phyloP scores from a whole-genome alignment of 2,113 vertebrate species.

The Trematocara stigmaticum region DNA sequence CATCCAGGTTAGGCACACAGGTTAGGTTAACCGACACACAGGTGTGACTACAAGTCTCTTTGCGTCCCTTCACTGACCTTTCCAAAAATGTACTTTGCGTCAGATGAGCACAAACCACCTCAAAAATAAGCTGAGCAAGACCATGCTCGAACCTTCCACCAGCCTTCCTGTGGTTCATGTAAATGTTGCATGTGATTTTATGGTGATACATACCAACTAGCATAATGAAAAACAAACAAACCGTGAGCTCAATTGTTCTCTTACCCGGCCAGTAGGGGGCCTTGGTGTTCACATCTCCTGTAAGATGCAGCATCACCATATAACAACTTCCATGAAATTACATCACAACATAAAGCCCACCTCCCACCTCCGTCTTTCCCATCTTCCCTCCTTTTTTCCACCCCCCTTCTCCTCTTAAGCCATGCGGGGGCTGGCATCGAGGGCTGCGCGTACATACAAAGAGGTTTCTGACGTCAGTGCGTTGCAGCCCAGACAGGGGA shows the following conservation, averaged over 20 bases:
- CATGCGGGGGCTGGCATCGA: slow-evolving; percentile 38
- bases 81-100: not conserved
- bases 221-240: not conserved
- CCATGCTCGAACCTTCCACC: not conserved
- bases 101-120: not conserved
- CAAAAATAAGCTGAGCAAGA: not conserved
- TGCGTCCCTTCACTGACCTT: not conserved
- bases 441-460: slow-evolving; percentile 17
- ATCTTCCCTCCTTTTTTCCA: not conserved
- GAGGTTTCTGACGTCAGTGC: slow-evolving; percentile 46
- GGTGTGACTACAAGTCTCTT: not conserved
- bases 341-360: slow-evolving; percentile 50
- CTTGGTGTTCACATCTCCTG: not conserved
- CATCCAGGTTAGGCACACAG: not conserved
- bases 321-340: slow-evolving; percentile 47
- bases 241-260: not conserved
- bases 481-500: slow-evolving; percentile 34
- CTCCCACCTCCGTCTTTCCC: not conserved
- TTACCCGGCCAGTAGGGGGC: slow-evolving; percentile 41
- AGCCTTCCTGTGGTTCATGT: not conserved
- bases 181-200: not conserved
- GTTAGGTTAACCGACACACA: not conserved
- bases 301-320: slow-evolving; percentile 7
- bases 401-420: slow-evolving; percentile 11
- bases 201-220: not conserved